Conservation (phyloP, 2,797 vertebrate genomes). For the Peromyscus melanophrys region DNA sequence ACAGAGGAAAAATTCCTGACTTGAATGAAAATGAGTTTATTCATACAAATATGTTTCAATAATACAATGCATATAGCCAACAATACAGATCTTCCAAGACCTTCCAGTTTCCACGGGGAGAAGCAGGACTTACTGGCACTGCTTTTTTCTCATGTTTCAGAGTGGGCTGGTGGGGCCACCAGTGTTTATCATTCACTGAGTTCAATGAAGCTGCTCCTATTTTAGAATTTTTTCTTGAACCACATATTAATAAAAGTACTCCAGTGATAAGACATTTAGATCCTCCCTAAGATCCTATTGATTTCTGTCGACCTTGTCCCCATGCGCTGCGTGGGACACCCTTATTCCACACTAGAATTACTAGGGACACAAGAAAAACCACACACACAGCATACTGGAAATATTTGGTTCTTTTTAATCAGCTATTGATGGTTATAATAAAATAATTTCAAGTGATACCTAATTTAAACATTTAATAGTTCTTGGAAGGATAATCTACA, state of each 20-base stretch:
- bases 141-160: not conserved
- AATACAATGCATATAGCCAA: not conserved
- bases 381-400: conserved; percentile 81
- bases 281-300: conserved; percentile 10
- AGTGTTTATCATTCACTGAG: not conserved
- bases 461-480: conserved; percentile 82
- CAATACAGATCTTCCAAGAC: conserved; percentile 12
- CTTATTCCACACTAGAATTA: not conserved
- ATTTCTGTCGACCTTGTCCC: not conserved
- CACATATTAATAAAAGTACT: conserved; percentile 54
- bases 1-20: not conserved
- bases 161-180: not conserved
- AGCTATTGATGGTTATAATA: conserved; percentile 82
- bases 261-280: not conserved
- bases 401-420: conserved; percentile 84
- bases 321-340: not conserved
- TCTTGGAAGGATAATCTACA: conserved; percentile 76
- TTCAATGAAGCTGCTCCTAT: not conserved
- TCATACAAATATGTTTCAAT: conserved; percentile 10
- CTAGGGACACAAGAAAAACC: conserved; percentile 72
- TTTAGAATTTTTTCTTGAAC: conserved; percentile 53
- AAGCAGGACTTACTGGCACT: not conserved
- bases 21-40: not conserved
- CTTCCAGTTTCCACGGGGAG: conserved; percentile 43
- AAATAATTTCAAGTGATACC: conserved; percentile 84